Conservation (phyloP, 1,140 invertebrate genomes). For the Acromyrmex echinatior region DNA sequence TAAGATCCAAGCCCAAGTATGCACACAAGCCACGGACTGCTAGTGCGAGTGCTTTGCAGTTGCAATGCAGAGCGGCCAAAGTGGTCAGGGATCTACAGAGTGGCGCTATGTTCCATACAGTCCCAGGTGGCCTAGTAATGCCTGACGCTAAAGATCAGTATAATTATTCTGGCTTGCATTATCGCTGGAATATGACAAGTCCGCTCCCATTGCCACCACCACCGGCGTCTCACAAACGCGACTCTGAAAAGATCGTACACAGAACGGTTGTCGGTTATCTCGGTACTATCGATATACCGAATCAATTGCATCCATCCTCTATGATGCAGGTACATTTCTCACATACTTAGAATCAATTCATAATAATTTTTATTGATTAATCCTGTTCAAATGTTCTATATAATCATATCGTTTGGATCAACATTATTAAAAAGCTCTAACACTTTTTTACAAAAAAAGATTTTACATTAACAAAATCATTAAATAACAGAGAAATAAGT, state of each 20-base stretch:
- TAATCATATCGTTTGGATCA: too few relatives aligned
- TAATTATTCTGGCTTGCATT: conserved; percentile 78
- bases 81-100: conserved; percentile 88
- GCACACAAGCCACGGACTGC: conserved; percentile 86
- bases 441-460: too few relatives aligned
- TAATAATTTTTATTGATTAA: not conserved
- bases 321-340: conserved; percentile 88
- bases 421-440: too few relatives aligned
- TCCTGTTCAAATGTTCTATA: too few relatives aligned
- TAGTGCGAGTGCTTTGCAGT: conserved; percentile 77
- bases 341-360: not conserved
- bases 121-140: conserved; percentile 53
- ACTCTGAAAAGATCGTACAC: conserved; percentile 90
- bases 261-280: conserved; percentile 96
- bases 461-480: too few relatives aligned
- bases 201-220: conserved; percentile 85
- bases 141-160: conserved; percentile 78
- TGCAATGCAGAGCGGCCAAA: conserved; percentile 87
- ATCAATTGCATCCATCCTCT: conserved; percentile 92
- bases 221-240: conserved; percentile 82
- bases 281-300: conserved; percentile 98
- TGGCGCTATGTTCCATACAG: conserved; percentile 86
- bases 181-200: conserved; percentile 84
- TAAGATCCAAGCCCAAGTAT: conserved; percentile 89
- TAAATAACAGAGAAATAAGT: too few relatives aligned